A percentile compares a stretch with the other conserved stretches of the same genome.
Evolutionary conservation across 1,140 invertebrate species (phyloP).

Genomic region (Polypedilum pembai): DNA sequence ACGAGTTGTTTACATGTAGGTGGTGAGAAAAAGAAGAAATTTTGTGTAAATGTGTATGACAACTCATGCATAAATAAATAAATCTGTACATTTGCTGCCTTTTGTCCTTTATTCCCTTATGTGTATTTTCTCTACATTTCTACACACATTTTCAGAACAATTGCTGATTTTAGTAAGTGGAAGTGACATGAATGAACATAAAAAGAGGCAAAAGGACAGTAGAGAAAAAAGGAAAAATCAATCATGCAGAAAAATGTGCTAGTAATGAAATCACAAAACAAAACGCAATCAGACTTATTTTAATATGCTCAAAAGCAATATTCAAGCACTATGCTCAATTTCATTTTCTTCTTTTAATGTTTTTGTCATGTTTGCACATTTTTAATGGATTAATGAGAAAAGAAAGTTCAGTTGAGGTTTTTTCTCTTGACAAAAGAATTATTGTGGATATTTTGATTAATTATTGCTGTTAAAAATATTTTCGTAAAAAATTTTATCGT

Average conservation of each 20-base stretch:
- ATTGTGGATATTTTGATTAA: no score
- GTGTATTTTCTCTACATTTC: neutral
- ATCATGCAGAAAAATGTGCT: conserved; percentile 2
- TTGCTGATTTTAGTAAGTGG: neutral
- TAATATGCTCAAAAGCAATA: neutral
- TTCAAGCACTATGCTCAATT: neutral
- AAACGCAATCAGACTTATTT: neutral
- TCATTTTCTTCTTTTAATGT: neutral
- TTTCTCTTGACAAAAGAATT: no score
- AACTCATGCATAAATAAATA: conserved; percentile 19
- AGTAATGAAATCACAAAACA: neutral
- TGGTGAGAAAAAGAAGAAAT: no score
- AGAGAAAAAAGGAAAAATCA: neutral
- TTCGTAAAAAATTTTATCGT: no score
- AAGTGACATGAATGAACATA: neutral
- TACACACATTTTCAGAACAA: neutral
- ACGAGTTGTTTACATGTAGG: neutral
- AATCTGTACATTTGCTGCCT: neutral
- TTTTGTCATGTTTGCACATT: neutral
- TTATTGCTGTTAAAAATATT: no score
- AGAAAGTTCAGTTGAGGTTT: neutral
- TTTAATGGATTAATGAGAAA: neutral
- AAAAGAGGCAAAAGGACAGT: neutral
- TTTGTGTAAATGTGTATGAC: neutral
- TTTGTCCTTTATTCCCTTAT: neutral